Conservation (phyloP, 2,888 invertebrate genomes). For the Eilema griseolum region DNA sequence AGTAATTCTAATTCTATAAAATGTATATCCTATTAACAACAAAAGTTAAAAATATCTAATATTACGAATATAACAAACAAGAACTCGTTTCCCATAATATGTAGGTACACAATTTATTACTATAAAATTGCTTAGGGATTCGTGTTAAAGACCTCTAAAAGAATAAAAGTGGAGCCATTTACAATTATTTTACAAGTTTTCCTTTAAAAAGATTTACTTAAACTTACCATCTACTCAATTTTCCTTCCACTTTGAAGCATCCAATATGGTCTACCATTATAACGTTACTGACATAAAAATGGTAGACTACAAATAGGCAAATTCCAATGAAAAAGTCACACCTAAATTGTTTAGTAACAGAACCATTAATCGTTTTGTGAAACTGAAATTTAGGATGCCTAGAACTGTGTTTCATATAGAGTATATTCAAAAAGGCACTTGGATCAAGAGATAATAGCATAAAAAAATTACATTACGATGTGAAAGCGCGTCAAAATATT, state of each 20-base stretch:
- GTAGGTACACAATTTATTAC: not conserved
- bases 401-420: too few relatives aligned
- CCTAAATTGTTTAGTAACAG: too few relatives aligned
- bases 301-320: too few relatives aligned
- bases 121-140: not conserved
- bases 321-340: too few relatives aligned
- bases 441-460: constrained; percentile 24
- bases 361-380: too few relatives aligned
- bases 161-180: not conserved
- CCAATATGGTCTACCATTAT: too few relatives aligned
- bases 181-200: not conserved
- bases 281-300: too few relatives aligned
- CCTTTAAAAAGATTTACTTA: not conserved
- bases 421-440: too few relatives aligned
- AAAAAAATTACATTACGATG: constrained; percentile 41
- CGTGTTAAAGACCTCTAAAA: not conserved
- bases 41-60: constrained; percentile 36
- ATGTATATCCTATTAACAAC: constrained; percentile 55
- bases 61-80: constrained; percentile 46
- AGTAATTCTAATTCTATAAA: constrained; percentile 57
- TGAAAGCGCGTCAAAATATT: constrained; percentile 42
- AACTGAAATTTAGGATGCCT: too few relatives aligned
- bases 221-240: not conserved
- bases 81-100: constrained; percentile 43
- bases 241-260: not conserved